phyloP scores from a whole-genome alignment of 1,140 invertebrate species.

The Leguminivora glycinivorella region DNA sequence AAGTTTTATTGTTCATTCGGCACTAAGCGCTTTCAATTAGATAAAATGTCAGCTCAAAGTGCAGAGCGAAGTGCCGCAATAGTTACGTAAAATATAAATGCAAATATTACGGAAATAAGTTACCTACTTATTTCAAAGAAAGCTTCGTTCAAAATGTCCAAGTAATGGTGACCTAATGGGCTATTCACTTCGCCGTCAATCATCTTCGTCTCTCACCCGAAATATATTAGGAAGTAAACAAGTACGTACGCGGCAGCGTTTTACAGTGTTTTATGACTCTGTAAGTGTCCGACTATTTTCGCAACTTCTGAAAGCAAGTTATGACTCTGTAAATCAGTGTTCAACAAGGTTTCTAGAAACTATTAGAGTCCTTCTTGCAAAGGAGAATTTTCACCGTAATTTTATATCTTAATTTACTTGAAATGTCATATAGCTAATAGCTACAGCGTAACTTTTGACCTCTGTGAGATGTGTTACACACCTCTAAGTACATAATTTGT shows the following conservation, averaged over 20 bases:
- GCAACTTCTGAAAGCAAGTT: slow-evolving; percentile 1
- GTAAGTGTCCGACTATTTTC: slow-evolving; percentile 7
- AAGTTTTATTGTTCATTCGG: slow-evolving; percentile 52
- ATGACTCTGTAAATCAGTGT: slow-evolving; percentile 11
- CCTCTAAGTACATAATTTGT: slow-evolving; percentile 21
- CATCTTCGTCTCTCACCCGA: slow-evolving; percentile 11
- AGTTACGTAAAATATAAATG: slow-evolving; percentile 48
- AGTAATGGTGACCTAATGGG: slow-evolving; percentile 28
- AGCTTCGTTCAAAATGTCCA: slow-evolving; percentile 32
- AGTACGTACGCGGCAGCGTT: background rate
- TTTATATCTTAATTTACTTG: background rate
- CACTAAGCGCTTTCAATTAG: slow-evolving; percentile 34
- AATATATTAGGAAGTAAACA: slow-evolving; percentile 20
- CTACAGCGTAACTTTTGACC: slow-evolving; percentile 8
- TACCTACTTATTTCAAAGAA: slow-evolving; percentile 33
- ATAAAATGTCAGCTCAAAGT: slow-evolving; percentile 25
- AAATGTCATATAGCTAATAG: background rate
- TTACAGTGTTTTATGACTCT: background rate
- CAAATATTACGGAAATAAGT: slow-evolving; percentile 49
- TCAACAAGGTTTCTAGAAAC: background rate
- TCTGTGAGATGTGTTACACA: slow-evolving; percentile 4
- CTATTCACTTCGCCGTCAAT: slow-evolving; percentile 27
- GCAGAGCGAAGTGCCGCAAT: slow-evolving; percentile 32
- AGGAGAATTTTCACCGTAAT: background rate
- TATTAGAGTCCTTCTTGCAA: background rate